phyloP scores from a whole-genome alignment of 2,888 invertebrate species.

The Cybosia mesomella region DNA sequence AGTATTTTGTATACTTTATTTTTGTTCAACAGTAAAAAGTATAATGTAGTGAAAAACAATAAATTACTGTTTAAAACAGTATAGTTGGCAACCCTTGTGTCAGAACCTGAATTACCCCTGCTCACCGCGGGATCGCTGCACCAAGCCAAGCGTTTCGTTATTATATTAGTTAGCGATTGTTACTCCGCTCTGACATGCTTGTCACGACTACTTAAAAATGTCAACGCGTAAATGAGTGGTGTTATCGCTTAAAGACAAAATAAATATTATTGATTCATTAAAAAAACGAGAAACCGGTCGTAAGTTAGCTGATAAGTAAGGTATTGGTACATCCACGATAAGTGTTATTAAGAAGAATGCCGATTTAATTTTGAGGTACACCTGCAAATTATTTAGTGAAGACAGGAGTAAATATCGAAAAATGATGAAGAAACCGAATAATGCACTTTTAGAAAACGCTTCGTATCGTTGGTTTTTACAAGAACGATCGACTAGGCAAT shows the following conservation, averaged over 20 bases:
- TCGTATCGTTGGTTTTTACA: conserved; percentile 50
- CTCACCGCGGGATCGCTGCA: too few relatives aligned
- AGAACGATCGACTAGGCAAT: conserved; percentile 46
- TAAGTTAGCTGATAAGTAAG: neutral
- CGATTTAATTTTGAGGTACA: conserved; percentile 47
- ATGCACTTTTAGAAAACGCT: conserved; percentile 50
- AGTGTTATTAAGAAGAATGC: conserved; percentile 27
- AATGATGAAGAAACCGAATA: conserved; percentile 48
- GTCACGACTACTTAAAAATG: too few relatives aligned
- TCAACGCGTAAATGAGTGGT: conserved; percentile 51
- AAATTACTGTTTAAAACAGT: too few relatives aligned
- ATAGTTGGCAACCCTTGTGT: too few relatives aligned
- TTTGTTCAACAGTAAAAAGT: too few relatives aligned
- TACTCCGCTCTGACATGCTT: neutral
- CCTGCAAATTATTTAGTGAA: conserved; percentile 46
- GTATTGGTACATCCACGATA: neutral
- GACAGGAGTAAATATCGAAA: conserved; percentile 51
- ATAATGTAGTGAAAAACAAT: too few relatives aligned
- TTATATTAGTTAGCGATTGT: neutral
- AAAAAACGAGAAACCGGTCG: conserved; percentile 10
- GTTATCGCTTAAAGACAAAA: conserved; percentile 49
- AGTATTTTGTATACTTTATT: too few relatives aligned
- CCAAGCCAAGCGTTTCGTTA: too few relatives aligned
- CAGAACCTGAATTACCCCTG: too few relatives aligned
- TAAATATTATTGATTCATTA: conserved; percentile 28